Percentiles rank a stretch among this genome's conserved stretches.
Conservation (phyloP, 2,888 invertebrate species). For the Rhabditoides inermis region DNA sequence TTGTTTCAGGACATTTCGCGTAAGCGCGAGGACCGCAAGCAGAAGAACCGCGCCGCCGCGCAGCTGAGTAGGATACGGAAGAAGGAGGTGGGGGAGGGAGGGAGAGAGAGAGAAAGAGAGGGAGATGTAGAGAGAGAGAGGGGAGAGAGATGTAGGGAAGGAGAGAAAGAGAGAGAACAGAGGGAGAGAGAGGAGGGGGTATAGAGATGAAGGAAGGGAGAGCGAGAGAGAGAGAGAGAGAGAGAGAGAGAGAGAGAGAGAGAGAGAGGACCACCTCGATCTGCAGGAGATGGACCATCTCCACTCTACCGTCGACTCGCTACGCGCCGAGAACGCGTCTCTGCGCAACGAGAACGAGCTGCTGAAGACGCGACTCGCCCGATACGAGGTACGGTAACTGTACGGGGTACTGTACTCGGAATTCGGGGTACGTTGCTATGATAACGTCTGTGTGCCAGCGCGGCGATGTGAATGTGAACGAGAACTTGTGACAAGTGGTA, state of each 20-base stretch:
- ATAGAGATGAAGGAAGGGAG: background rate
- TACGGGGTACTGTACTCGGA: background rate
- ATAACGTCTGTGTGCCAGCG: too few relatives aligned
- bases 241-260: background rate
- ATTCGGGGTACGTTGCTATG: too few relatives aligned
- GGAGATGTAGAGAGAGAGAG: constrained; percentile 8
- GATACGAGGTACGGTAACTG: constrained; percentile 7
- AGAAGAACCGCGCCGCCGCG: constrained; percentile 37
- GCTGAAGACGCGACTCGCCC: constrained; percentile 12
- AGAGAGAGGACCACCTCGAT: background rate
- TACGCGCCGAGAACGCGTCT: constrained; percentile 8
- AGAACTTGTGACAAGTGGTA: too few relatives aligned
- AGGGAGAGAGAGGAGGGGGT: constrained; percentile 5
- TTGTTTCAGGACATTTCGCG: constrained; percentile 13
- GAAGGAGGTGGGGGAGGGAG: constrained; percentile 10
- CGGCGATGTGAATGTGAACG: too few relatives aligned
- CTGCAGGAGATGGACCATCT: constrained; percentile 18
- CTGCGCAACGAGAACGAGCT: constrained; percentile 14
- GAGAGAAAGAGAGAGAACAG: background rate
- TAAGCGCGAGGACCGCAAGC: constrained; percentile 26
- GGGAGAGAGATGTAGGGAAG: constrained; percentile 1
- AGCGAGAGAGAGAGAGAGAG: background rate
- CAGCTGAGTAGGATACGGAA: constrained; percentile 33
- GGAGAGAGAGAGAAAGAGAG: constrained; percentile 4
- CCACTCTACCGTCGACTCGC: background rate